A percentile compares a stretch with the other conserved stretches of the same genome.
phyloP scores from a whole-genome alignment of 2,888 invertebrate species.

The Asteroscopus sphinx region DNA sequence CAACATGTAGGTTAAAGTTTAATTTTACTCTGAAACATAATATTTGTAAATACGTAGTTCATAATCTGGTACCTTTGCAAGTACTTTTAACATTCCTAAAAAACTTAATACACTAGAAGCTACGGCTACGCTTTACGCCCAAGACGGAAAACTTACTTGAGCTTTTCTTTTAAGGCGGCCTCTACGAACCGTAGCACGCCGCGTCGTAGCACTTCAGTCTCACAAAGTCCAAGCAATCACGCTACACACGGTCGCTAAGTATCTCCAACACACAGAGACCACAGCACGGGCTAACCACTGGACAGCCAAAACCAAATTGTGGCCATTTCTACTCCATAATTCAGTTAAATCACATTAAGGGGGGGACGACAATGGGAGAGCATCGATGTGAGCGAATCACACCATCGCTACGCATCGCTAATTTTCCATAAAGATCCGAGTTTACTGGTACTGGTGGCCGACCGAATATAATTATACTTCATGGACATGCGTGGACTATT shows the following conservation, averaged over 20 bases:
- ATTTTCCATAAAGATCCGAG: slow-evolving; percentile 81
- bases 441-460: slow-evolving; percentile 77
- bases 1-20: no score
- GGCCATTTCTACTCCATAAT: slow-evolving; percentile 86
- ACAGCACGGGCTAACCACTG: slow-evolving; percentile 77
- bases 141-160: slow-evolving; percentile 73
- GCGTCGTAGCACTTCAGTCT: slow-evolving; percentile 74
- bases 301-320: slow-evolving; percentile 86
- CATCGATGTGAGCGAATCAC: slow-evolving; percentile 89
- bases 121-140: slow-evolving; percentile 38
- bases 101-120: slow-evolving; percentile 3
- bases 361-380: slow-evolving; percentile 88
- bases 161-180: slow-evolving; percentile 67
- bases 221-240: slow-evolving; percentile 67
- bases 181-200: slow-evolving; percentile 76
- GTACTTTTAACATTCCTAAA: no score
- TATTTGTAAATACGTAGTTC: no score
- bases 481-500: slow-evolving; percentile 68
- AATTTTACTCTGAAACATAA: no score
- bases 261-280: slow-evolving; percentile 57
- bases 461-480: slow-evolving; percentile 78
- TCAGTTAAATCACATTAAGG: slow-evolving; percentile 88
- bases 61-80: no score
- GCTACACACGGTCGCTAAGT: slow-evolving; percentile 67
- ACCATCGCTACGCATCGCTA: slow-evolving; percentile 87